Evolutionary conservation across 2,113 vertebrate genomes (phyloP), one percentile per base, ranked within the genome.

Genomic region (Rissa tridactyla): DNA sequence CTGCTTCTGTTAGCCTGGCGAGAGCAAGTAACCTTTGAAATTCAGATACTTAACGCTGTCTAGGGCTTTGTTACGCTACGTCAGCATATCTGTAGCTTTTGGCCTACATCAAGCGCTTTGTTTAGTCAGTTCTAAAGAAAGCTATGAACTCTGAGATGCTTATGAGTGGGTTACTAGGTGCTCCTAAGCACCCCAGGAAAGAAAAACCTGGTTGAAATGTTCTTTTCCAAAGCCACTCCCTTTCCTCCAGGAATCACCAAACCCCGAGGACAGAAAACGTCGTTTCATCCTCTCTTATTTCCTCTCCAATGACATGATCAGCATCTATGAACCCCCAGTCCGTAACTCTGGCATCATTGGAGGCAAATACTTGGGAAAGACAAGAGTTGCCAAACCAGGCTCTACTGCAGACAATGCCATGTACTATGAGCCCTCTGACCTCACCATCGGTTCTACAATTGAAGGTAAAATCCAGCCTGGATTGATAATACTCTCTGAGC

Each of bases 241-340:
- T 91, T 81, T 92, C 71, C 88, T 91, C 15, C 95, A 99, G 99
- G 99, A 99, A 85, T 99, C 99, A 11, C 98, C 98, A 72, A 98
- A 98, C 65, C 98, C 98, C 0, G 96, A 98, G 72, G 99, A 99
- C 51, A 98, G 97, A 65, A 97, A 92, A 16, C 98, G 99, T 1
- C 97, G 52, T 27, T 99, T 99, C 83, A 93, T 99, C 76, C 96
- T 99, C 70, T 98, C 98, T 27, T 99, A 99, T 92, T 99, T 97
- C 97, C 98, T 99, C 49, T 97, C 98, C 2, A 87, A 98, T 26
- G 99, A 99, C 95, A 99, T 96, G 72, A 98, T 99, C 82, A 98
- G 99, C 94, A 99, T 99, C 96, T 99, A 98, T 79, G 99, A 99
- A 80, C 99, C 97, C 16, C 96, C 98, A 18, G 73, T 97, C 36